Conservation (phyloP, 2,888 invertebrate genomes). For the Nymphalis urticae region DNA sequence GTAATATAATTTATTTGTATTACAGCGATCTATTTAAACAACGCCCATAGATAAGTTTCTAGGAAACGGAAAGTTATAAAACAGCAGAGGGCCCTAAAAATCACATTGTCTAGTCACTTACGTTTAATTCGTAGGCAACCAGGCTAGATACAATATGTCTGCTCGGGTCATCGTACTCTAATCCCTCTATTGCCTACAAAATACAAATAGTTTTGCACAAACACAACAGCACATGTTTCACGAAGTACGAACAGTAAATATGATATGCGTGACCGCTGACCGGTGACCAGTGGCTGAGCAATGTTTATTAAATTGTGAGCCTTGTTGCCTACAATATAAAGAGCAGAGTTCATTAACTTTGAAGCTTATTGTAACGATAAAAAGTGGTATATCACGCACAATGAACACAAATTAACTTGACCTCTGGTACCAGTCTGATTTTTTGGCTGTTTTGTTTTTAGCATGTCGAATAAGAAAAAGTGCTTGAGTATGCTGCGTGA, state of each 20-base stretch:
- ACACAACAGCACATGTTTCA: constrained; percentile 32
- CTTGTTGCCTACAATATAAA: constrained; percentile 2
- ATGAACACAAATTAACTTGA: constrained; percentile 34
- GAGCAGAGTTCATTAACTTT: constrained; percentile 12
- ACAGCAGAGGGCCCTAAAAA: too few species aligned
- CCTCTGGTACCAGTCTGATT: constrained; percentile 27
- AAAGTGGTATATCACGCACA: constrained; percentile 31
- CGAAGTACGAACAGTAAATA: constrained; percentile 25
- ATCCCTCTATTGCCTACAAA: constrained; percentile 3
- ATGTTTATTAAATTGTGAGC: constrained; percentile 5
- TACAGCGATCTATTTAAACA: too few species aligned
- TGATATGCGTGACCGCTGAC: constrained; percentile 36
- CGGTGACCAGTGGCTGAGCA: constrained; percentile 15
- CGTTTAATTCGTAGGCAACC: too few species aligned
- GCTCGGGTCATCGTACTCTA: constrained; percentile 11
- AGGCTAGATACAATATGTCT: too few species aligned
- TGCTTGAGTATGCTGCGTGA: background rate
- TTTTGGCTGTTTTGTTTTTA: constrained; percentile 13
- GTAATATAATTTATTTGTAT: too few species aligned
- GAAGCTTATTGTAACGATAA: constrained; percentile 25
- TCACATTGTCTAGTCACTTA: too few species aligned
- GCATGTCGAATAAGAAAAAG: background rate
- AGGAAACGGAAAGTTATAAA: too few species aligned
- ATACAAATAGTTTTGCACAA: constrained; percentile 22
- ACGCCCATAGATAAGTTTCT: too few species aligned